Conservation (phyloP, 2,113 vertebrate species). For the Butastur rufipennis region DNA sequence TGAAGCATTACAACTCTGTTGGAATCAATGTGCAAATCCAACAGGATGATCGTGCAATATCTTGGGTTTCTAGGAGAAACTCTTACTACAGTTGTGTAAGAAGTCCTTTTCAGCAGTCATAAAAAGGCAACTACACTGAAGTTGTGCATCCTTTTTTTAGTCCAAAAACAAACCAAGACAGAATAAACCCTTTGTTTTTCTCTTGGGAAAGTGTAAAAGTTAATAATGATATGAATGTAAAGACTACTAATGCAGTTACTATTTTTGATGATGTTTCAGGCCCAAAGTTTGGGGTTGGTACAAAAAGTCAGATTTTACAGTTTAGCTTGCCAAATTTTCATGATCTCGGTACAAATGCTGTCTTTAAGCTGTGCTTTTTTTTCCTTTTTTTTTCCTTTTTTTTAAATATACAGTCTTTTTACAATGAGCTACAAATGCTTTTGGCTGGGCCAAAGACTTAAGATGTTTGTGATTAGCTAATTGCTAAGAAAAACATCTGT, state of each 20-base stretch:
- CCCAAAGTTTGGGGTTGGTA: neutral
- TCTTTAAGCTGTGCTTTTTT: neutral
- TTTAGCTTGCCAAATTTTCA: conserved; percentile 32
- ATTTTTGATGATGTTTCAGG: neutral
- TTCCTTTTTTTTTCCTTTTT: neutral
- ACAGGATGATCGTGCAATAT: neutral
- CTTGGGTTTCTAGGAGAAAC: conserved; percentile 5
- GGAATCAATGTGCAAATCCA: neutral
- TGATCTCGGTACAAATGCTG: neutral
- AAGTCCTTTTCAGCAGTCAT: neutral
- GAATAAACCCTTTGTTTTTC: neutral
- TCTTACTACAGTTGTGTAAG: neutral
- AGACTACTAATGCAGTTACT: neutral
- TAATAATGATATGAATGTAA: neutral
- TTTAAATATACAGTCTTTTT: neutral
- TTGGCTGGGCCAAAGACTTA: neutral
- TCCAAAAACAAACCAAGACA: neutral
- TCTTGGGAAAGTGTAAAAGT: neutral
- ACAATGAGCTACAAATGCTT: neutral
- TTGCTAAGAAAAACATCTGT: conserved; percentile 31
- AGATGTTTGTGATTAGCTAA: neutral
- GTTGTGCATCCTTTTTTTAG: neutral
- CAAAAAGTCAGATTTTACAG: neutral
- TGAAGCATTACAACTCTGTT: conserved; percentile 20
- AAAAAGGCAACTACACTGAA: neutral